Conservation (phyloP, 2,888 invertebrate genomes). For the Pristionchus japonicus region DNA sequence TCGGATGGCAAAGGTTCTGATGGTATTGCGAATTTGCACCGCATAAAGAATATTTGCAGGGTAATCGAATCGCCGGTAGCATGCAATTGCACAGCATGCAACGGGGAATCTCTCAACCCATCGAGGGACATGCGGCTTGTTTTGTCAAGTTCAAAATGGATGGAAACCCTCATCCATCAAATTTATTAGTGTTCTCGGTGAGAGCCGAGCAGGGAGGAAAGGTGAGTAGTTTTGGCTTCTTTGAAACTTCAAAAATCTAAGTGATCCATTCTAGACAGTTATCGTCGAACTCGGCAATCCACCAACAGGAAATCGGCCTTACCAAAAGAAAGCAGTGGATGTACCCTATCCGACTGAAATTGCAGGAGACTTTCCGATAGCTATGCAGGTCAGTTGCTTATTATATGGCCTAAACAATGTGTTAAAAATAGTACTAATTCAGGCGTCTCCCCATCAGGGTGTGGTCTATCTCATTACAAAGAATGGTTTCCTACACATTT, state of each 20-base stretch:
- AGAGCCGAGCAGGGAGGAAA: slow-evolving; percentile 91
- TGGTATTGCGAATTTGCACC: slow-evolving; percentile 58
- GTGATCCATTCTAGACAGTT: slow-evolving; percentile 82
- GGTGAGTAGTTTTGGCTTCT: slow-evolving; percentile 73
- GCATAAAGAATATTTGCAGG: slow-evolving; percentile 78
- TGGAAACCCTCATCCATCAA: slow-evolving; percentile 89
- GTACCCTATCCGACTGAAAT: slow-evolving; percentile 99
- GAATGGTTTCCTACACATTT: slow-evolving; percentile 80
- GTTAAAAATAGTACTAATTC: too few relatives aligned
- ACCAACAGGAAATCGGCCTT: slow-evolving; percentile 93
- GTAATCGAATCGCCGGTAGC: slow-evolving; percentile 96
- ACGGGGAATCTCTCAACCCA: slow-evolving; percentile 97
- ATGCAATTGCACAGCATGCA: slow-evolving; percentile 99
- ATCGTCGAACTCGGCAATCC: slow-evolving; percentile 93
- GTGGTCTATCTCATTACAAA: slow-evolving; percentile 98
- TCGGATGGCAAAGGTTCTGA: too few relatives aligned
- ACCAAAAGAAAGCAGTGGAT: slow-evolving; percentile 97
- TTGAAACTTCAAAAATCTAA: background rate
- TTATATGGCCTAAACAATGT: too few relatives aligned
- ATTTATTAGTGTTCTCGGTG: slow-evolving; percentile 95
- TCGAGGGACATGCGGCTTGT: slow-evolving; percentile 97
- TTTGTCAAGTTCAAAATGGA: slow-evolving; percentile 96
- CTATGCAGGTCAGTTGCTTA: slow-evolving; percentile 93
- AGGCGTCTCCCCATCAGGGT: slow-evolving; percentile 94
- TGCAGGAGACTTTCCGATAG: slow-evolving; percentile 98